phyloP scores from a whole-genome alignment of 2,113 vertebrate species.

The Gnathonemus longibarbis region DNA sequence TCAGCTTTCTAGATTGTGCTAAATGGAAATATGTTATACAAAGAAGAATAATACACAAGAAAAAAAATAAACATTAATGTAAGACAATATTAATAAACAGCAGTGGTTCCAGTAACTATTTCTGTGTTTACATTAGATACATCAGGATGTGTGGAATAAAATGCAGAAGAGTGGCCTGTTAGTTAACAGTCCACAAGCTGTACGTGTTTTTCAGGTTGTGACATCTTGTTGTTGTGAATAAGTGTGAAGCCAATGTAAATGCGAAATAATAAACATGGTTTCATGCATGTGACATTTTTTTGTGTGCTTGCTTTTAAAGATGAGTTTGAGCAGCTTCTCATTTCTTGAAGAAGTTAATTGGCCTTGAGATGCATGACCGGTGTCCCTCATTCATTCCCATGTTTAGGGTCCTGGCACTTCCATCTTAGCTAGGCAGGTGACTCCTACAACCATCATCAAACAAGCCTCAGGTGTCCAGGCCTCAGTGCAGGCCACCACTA shows the following conservation, averaged over 20 bases:
- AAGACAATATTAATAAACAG: neutral
- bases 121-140: neutral
- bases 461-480: constrained; percentile 78
- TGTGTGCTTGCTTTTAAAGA: neutral
- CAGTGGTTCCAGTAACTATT: neutral
- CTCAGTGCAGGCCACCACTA: constrained; percentile 69
- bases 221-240: neutral
- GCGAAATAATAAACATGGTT: neutral
- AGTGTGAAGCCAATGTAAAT: neutral
- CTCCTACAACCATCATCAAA: constrained; percentile 84
- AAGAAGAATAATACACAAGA: neutral
- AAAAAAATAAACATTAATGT: neutral
- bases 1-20: neutral
- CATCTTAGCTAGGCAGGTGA: constrained; percentile 74
- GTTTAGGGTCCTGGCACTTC: constrained; percentile 74
- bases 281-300: neutral
- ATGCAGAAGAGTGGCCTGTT: neutral
- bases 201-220: neutral
- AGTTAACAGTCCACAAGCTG: neutral
- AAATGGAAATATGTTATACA: neutral
- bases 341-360: neutral
- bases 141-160: neutral
- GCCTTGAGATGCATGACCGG: neutral
- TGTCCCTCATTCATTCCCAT: neutral
- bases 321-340: neutral